Conservation (phyloP, 2,888 invertebrate genomes). For the Drosophila putrida region DNA sequence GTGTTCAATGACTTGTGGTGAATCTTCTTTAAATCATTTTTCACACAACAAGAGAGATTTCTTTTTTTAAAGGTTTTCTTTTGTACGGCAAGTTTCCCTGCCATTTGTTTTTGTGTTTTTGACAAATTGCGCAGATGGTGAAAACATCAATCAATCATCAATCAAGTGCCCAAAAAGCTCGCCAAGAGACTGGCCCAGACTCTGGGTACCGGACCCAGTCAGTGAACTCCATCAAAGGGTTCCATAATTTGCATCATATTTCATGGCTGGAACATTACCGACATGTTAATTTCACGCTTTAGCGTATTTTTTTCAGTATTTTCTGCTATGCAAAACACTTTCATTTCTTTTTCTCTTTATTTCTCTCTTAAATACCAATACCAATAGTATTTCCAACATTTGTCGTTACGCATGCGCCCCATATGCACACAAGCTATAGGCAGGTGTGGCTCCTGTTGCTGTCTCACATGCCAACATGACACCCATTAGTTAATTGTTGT, state of each 20-base stretch:
- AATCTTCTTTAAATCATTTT: constrained; percentile 24
- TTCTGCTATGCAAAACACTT: constrained; percentile 67
- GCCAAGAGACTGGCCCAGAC: not conserved
- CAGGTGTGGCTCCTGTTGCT: constrained; percentile 50
- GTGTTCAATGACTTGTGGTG: constrained; percentile 25
- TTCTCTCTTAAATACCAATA: constrained; percentile 28
- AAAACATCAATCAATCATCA: constrained; percentile 78
- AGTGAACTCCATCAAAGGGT: constrained; percentile 62
- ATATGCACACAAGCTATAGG: constrained; percentile 4
- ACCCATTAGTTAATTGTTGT: constrained; percentile 35
- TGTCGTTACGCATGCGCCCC: constrained; percentile 62
- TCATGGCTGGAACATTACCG: constrained; percentile 36
- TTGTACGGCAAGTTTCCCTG: constrained; percentile 41
- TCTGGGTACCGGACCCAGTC: constrained; percentile 39
- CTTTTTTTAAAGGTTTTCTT: constrained; percentile 38
- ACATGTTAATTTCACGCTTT: constrained; percentile 69
- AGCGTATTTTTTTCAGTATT: constrained; percentile 25
- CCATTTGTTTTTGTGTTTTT: constrained; percentile 41
- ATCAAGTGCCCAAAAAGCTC: constrained; percentile 54
- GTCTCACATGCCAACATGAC: constrained; percentile 58
- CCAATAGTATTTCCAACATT: constrained; percentile 15
- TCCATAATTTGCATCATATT: constrained; percentile 41
- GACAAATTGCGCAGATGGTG: constrained; percentile 65
- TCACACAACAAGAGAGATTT: constrained; percentile 37
- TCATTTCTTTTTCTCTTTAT: constrained; percentile 46